A percentile compares a stretch with the other conserved stretches of the same genome.
phyloP scores from a whole-genome alignment of 2,888 invertebrate genomes.

The Hydriomena furcata region DNA sequence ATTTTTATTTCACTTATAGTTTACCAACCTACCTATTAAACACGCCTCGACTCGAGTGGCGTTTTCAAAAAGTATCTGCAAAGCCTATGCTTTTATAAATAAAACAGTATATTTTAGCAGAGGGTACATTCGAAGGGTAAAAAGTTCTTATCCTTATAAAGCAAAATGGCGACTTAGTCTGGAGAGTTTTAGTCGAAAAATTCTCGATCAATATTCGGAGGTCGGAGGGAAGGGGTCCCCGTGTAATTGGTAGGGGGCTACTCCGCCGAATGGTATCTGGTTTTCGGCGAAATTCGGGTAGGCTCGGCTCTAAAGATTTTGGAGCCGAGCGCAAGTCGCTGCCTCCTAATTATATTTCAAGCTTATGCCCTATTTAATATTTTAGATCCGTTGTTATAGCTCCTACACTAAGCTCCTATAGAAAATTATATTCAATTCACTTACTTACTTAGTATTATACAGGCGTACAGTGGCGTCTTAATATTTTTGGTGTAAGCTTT shows the following conservation, averaged over 20 bases:
- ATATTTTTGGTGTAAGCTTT: too few relatives aligned
- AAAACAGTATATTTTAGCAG: constrained; percentile 5
- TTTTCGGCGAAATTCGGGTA: constrained; percentile 43
- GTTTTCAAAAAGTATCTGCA: not conserved
- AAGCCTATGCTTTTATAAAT: not conserved
- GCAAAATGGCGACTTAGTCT: constrained; percentile 34
- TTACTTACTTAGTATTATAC: too few relatives aligned
- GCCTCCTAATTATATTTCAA: constrained; percentile 10
- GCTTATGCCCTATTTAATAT: not conserved
- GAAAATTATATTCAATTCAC: too few relatives aligned
- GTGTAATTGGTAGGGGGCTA: constrained; percentile 72
- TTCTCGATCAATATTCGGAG: constrained; percentile 75
- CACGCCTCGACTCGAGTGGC: too few relatives aligned
- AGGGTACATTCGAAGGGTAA: constrained; percentile 16
- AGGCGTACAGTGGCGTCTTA: too few relatives aligned
- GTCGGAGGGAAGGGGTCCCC: constrained; percentile 51
- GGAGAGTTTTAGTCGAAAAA: constrained; percentile 64
- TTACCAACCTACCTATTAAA: too few relatives aligned
- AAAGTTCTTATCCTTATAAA: constrained; percentile 17
- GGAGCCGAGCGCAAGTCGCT: constrained; percentile 3
- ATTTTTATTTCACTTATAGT: too few relatives aligned
- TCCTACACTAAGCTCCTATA: too few relatives aligned
- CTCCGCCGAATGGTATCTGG: constrained; percentile 61
- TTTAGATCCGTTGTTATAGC: not conserved
- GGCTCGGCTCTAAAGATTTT: constrained; percentile 15